Evolutionary conservation across 2,888 invertebrate genomes (phyloP).

Genomic region (Noctua janthina): DNA sequence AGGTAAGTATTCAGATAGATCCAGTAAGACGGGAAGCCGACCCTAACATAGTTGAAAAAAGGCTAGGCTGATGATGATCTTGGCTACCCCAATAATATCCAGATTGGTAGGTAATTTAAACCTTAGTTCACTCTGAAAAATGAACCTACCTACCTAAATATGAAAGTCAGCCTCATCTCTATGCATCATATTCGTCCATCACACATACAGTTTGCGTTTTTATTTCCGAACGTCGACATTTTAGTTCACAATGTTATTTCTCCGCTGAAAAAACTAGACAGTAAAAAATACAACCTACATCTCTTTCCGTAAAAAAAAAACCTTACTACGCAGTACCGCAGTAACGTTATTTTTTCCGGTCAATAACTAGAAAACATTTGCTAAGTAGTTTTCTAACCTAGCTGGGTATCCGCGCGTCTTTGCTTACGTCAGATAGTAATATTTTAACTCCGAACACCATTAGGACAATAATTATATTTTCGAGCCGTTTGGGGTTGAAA

Average conservation of each 20-base stretch:
- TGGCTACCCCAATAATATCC: neutral
- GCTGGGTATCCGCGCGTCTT: slow-evolving; percentile 12
- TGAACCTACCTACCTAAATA: neutral
- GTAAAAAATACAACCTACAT: slow-evolving; percentile 2
- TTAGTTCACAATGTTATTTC: neutral
- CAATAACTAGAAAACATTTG: slow-evolving; percentile 60
- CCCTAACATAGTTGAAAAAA: no score
- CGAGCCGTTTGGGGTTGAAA: no score
- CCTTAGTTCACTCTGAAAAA: neutral
- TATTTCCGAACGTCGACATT: neutral
- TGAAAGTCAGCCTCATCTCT: neutral
- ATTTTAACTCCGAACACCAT: slow-evolving; percentile 33
- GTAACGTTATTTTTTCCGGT: slow-evolving; percentile 67
- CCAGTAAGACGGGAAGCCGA: no score
- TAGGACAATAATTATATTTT: neutral
- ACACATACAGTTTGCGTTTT: neutral
- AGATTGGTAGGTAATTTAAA: neutral
- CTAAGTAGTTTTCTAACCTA: slow-evolving; percentile 62
- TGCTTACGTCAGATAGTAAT: slow-evolving; percentile 25
- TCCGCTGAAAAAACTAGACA: slow-evolving; percentile 2
- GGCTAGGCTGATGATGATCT: neutral
- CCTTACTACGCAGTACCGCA: slow-evolving; percentile 25
- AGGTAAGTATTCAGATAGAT: no score
- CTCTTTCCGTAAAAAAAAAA: slow-evolving; percentile 10
- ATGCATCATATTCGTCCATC: neutral